A percentile compares a stretch with the other conserved stretches of the same genome.
Conservation (phyloP, 2,888 invertebrate genomes). For the Pyrochroa serraticornis region DNA sequence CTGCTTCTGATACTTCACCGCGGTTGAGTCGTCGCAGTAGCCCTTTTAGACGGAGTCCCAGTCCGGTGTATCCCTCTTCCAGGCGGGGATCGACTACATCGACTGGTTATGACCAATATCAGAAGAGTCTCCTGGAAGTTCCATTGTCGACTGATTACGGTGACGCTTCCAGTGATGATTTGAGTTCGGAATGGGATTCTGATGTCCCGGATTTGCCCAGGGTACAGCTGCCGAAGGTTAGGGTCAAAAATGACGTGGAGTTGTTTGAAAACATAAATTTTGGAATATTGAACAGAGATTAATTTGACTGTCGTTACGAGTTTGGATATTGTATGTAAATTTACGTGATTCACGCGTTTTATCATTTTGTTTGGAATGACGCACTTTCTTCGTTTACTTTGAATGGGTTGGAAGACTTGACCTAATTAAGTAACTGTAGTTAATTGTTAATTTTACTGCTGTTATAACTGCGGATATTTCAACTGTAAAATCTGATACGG, state of each 20-base stretch:
- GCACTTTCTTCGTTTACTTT: too few species aligned
- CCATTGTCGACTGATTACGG: slow-evolving; percentile 81
- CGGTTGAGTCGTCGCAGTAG: slow-evolving; percentile 44
- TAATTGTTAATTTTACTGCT: too few species aligned
- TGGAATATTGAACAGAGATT: too few species aligned
- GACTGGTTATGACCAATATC: slow-evolving; percentile 77
- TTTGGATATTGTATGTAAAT: too few species aligned
- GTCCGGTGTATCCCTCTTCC: slow-evolving; percentile 47
- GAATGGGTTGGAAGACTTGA: too few species aligned
- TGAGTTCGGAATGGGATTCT: slow-evolving; percentile 91
- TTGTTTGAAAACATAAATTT: neutral
- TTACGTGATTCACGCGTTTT: too few species aligned
- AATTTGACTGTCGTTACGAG: too few species aligned
- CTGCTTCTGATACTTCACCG: slow-evolving; percentile 41
- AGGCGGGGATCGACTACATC: slow-evolving; percentile 48
- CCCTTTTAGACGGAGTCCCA: slow-evolving; percentile 43
- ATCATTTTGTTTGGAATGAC: too few species aligned
- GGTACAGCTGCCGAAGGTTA: slow-evolving; percentile 23
- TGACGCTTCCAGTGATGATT: slow-evolving; percentile 88
- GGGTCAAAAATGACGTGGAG: neutral
- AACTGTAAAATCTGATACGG: too few species aligned
- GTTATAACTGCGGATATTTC: too few species aligned
- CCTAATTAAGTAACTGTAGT: too few species aligned
- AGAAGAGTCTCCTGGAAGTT: slow-evolving; percentile 76
- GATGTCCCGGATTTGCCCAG: slow-evolving; percentile 68